Conservation (phyloP, 2,797 vertebrate species). For the Avahi laniger region DNA sequence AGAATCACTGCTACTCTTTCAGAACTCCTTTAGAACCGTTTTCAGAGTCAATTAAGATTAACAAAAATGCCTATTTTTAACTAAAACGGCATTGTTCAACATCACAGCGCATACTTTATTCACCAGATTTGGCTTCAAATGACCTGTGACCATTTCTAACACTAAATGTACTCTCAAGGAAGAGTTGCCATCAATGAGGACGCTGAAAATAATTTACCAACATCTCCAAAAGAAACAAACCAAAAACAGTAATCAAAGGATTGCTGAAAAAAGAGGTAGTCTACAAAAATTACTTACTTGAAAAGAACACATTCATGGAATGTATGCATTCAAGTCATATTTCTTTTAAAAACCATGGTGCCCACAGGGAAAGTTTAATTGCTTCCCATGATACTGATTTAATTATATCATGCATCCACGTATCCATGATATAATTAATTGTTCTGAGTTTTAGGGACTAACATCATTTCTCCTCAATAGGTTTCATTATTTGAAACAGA, state of each 20-base stretch:
- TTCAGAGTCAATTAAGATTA: slow-evolving; percentile 27
- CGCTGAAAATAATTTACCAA: slow-evolving; percentile 10
- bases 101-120: background rate
- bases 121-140: background rate
- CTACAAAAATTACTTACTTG: background rate
- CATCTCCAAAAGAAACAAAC: slow-evolving; percentile 34
- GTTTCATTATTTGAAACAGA: slow-evolving; percentile 22
- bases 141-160: background rate
- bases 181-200: background rate
- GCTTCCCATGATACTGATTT: background rate
- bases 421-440: background rate
- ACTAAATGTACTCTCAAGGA: background rate
- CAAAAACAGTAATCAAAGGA: background rate
- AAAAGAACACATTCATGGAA: background rate
- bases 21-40: background rate
- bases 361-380: background rate
- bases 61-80: background rate
- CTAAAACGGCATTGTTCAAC: background rate
- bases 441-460: background rate
- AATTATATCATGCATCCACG: background rate
- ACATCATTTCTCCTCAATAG: background rate
- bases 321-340: background rate
- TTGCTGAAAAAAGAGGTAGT: background rate
- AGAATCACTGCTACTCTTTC: background rate
- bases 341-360: background rate